Conservation (phyloP, 1,140 invertebrate genomes). For the Drosophila kohkoa region DNA sequence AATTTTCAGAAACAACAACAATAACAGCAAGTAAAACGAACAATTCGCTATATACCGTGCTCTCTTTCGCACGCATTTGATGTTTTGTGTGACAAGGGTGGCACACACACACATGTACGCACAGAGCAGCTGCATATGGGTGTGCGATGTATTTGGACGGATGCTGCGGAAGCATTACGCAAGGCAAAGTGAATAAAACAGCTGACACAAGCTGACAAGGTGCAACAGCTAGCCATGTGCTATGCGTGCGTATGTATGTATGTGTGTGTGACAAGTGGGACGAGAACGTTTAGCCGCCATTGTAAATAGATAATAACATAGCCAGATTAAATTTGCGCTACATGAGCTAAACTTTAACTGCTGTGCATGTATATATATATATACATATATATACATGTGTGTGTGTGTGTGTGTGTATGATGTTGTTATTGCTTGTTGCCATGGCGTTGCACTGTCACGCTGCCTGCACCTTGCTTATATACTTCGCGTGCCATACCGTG, state of each 20-base stretch:
- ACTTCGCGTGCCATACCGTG: conserved; percentile 59
- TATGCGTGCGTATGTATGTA: conserved; percentile 30
- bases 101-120: conserved; percentile 17
- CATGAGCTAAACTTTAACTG: conserved; percentile 60
- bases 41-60: conserved; percentile 12
- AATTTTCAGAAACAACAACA: conserved; percentile 30
- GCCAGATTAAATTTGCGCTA: conserved; percentile 68
- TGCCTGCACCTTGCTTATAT: conserved; percentile 68
- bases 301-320: conserved; percentile 59
- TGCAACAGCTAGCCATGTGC: conserved; percentile 46
- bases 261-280: conserved; percentile 62
- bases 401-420: conserved; percentile 12
- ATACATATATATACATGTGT: conserved; percentile 13
- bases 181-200: conserved; percentile 45
- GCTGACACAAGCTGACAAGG: conserved; percentile 48
- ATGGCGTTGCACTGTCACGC: conserved; percentile 76
- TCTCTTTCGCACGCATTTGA: background rate
- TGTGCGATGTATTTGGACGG: conserved; percentile 36
- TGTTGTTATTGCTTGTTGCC: conserved; percentile 60
- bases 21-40: conserved; percentile 27
- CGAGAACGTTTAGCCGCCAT: conserved; percentile 27
- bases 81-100: conserved; percentile 50
- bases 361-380: conserved; percentile 12
- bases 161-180: conserved; percentile 60
- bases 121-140: conserved; percentile 20